Evolutionary conservation across 2,797 vertebrate species (phyloP).

Genomic region (Phalloptychus januarius): DNA sequence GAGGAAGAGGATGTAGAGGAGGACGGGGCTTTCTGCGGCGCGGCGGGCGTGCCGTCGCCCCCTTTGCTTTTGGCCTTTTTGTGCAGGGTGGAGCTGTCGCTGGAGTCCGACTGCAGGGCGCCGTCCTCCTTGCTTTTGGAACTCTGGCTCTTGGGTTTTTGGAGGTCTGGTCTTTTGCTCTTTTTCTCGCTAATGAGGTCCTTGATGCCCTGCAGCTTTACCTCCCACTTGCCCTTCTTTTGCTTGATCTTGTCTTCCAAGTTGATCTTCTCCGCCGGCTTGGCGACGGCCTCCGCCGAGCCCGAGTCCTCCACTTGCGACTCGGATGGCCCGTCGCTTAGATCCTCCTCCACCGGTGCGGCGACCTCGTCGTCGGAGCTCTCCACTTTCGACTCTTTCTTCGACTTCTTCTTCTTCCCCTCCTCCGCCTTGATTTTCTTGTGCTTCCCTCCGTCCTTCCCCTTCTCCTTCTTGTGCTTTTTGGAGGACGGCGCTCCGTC

Average conservation of each 20-base stretch:
- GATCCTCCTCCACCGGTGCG: conserved; percentile 66
- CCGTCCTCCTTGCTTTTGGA: conserved; percentile 80
- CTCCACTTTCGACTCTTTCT: conserved; percentile 68
- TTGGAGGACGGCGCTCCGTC: conserved; percentile 82
- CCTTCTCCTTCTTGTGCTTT: conserved; percentile 88
- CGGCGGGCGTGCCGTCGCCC: conserved; percentile 42
- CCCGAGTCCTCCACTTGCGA: conserved; percentile 59
- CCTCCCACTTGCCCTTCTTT: conserved; percentile 82
- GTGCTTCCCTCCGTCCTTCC: conserved; percentile 75
- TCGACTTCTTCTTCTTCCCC: conserved; percentile 80
- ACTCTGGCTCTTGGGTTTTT: conserved; percentile 82
- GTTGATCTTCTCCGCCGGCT: conserved; percentile 51
- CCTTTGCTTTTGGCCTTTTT: conserved; percentile 66
- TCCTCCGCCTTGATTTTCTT: conserved; percentile 83
- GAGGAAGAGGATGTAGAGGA: conserved; percentile 66
- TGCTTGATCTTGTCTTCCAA: conserved; percentile 76
- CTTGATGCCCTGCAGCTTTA: conserved; percentile 78
- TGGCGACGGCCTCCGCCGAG: conserved; percentile 32
- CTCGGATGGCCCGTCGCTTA: conserved; percentile 73
- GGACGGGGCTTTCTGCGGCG: conserved; percentile 56
- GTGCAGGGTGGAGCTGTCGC: conserved; percentile 74
- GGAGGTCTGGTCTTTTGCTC: conserved; percentile 71
- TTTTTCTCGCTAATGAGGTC: conserved; percentile 78
- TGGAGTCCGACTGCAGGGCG: conserved; percentile 84
- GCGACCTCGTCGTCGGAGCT: conserved; percentile 72